Evolutionary conservation across 53 echinoderm and acorn worm species (phyloP).

Genomic region (Echinometra lucunter): DNA sequence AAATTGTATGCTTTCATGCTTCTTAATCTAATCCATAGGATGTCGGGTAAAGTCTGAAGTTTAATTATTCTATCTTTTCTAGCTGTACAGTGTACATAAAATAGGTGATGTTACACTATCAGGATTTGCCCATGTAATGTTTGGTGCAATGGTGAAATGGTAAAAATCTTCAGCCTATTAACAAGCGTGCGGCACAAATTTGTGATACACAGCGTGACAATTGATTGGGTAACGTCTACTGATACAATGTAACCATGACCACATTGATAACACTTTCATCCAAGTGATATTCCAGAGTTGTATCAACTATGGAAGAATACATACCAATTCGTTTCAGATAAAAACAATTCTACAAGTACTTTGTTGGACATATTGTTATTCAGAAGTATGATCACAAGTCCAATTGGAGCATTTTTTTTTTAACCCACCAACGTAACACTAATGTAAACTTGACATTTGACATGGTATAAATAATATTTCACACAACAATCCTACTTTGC

Average conservation of each 20-base stretch:
- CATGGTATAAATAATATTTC: background rate
- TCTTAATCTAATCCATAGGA: too few relatives aligned
- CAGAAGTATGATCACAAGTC: background rate
- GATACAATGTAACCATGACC: background rate
- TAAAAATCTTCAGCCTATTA: background rate
- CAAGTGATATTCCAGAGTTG: background rate
- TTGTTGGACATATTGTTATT: conserved; percentile 40
- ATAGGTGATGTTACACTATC: too few relatives aligned
- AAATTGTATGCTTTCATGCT: too few relatives aligned
- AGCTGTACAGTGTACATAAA: too few relatives aligned
- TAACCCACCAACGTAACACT: background rate
- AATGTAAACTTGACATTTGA: background rate
- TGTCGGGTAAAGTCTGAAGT: too few relatives aligned
- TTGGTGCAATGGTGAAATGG: background rate
- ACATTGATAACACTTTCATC: background rate
- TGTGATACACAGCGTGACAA: background rate
- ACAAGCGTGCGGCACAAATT: too few relatives aligned
- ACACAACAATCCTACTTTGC: background rate
- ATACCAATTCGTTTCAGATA: background rate
- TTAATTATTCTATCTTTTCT: too few relatives aligned
- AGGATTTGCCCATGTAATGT: too few relatives aligned
- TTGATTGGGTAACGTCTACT: background rate
- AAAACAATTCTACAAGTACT: background rate
- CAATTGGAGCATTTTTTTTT: background rate
- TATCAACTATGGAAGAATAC: conserved; percentile 8